Conservation (phyloP, 1,140 invertebrate species). For the Hyles euphorbiae region DNA sequence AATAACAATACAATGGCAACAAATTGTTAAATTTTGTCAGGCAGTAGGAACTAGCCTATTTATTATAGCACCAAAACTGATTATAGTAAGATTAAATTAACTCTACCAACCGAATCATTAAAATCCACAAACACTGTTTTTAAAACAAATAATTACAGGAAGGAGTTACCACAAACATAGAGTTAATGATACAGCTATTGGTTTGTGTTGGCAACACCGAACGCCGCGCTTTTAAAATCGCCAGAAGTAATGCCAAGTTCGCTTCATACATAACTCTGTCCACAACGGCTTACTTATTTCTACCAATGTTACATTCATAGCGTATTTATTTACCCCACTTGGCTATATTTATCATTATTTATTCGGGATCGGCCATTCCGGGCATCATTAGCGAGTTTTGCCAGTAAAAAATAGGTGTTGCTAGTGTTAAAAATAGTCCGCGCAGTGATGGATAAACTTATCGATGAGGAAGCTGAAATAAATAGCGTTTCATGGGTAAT, state of each 20-base stretch:
- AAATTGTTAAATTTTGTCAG: too few species aligned
- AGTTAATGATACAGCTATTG: too few species aligned
- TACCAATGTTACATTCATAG: constrained; percentile 8
- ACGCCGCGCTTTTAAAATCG: too few species aligned
- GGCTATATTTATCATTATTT: constrained; percentile 35
- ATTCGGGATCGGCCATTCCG: constrained; percentile 23
- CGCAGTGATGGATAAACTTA: constrained; percentile 21
- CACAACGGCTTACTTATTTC: not conserved
- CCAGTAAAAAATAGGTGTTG: constrained; percentile 31
- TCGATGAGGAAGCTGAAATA: constrained; percentile 14
- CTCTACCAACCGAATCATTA: too few species aligned
- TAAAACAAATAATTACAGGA: too few species aligned
- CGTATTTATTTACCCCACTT: constrained; percentile 22
- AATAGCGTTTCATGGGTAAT: constrained; percentile 9
- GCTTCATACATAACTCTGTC: constrained; percentile 17
- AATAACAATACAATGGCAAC: too few species aligned
- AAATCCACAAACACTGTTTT: too few species aligned
- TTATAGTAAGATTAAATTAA: too few species aligned
- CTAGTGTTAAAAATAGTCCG: constrained; percentile 32
- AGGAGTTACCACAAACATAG: too few species aligned
- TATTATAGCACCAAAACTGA: too few species aligned
- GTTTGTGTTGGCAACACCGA: too few species aligned
- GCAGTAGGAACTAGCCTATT: too few species aligned
- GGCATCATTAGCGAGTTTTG: constrained; percentile 22
- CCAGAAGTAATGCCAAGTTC: constrained; percentile 22